These are phyloP conservation scores for Cerceris rybyensis DNA, from an alignment of 2,888 invertebrate genomes.

Conservation along the genomic window DNA sequence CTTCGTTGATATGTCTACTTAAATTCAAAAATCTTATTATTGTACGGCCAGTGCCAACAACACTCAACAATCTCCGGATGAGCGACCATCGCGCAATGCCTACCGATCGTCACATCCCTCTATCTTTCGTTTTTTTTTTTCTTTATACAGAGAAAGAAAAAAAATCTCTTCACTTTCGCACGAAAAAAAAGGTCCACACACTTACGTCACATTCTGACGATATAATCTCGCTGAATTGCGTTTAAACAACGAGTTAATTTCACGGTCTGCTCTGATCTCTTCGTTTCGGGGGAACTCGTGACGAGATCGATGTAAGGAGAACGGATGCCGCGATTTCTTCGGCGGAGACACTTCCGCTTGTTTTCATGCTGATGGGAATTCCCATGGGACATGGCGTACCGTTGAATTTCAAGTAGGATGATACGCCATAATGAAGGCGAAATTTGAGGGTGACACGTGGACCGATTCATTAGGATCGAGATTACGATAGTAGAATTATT, in stretches of 20 bases:
- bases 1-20: conserved; percentile 79
- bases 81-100: conserved; percentile 3
- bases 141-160: conserved; percentile 55
- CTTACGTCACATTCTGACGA: conserved; percentile 55
- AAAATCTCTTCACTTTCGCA: conserved; percentile 51
- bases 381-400: background rate
- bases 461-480: background rate
- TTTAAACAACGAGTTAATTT: conserved; percentile 46
- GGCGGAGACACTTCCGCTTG: background rate
- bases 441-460: too few species aligned
- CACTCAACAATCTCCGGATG: conserved; percentile 53
- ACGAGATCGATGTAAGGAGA: conserved; percentile 5
- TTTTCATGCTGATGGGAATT: background rate
- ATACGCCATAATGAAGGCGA: background rate
- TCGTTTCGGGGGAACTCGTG: conserved; percentile 35
- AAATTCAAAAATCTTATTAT: conserved; percentile 72
- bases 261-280: conserved; percentile 37
- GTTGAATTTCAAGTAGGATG: too few species aligned
- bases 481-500: background rate
- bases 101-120: too few species aligned
- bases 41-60: conserved; percentile 67
- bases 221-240: conserved; percentile 28
- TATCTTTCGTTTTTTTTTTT: conserved; percentile 5
- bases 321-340: conserved; percentile 12
- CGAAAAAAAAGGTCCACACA: conserved; percentile 16